Percentiles rank a stretch among this genome's conserved stretches.
Evolutionary conservation across 2,797 vertebrate species (phyloP).

Genomic region (Xiphophorus birchmanni): DNA sequence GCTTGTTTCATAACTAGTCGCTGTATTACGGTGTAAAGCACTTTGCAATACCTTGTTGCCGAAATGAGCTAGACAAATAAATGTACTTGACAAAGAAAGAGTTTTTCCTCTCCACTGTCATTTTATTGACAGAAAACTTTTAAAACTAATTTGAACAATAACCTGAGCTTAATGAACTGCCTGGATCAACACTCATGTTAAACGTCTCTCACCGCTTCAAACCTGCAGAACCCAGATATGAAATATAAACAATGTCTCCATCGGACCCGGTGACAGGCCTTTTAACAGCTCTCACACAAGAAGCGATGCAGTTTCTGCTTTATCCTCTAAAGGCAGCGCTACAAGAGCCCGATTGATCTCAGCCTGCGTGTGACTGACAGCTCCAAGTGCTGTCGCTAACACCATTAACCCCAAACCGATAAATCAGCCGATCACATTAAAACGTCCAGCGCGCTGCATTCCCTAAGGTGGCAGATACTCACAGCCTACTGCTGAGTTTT

Average conservation of each 20-base stretch:
- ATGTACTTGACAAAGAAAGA: no score
- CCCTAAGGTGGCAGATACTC: conserved; percentile 26
- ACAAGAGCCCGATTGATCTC: conserved; percentile 27
- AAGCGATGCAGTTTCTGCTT: conserved; percentile 37
- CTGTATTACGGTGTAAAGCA: no score
- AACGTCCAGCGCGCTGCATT: conserved; percentile 28
- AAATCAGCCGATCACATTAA: conserved; percentile 59
- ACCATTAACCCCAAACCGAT: conserved; percentile 59
- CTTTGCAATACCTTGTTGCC: no score
- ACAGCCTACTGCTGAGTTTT: conserved; percentile 1
- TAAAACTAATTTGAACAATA: no score
- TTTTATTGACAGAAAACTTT: no score
- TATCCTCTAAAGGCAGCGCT: conserved; percentile 2
- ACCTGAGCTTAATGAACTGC: no score
- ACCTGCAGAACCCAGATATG: background rate
- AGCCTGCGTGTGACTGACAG: conserved; percentile 51
- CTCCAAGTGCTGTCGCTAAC: conserved; percentile 56
- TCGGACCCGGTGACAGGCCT: conserved; percentile 29
- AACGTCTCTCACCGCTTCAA: background rate
- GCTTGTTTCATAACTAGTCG: no score
- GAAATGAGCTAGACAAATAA: no score
- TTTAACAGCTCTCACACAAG: conserved; percentile 23
- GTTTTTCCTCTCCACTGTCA: no score
- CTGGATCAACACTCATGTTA: no score
- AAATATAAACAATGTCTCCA: background rate